A percentile compares a stretch with the other conserved stretches of the same genome.
These are phyloP conservation scores for Microcebus murinus DNA, from an alignment of 2,113 vertebrate genomes.

Conservation along the genomic window DNA sequence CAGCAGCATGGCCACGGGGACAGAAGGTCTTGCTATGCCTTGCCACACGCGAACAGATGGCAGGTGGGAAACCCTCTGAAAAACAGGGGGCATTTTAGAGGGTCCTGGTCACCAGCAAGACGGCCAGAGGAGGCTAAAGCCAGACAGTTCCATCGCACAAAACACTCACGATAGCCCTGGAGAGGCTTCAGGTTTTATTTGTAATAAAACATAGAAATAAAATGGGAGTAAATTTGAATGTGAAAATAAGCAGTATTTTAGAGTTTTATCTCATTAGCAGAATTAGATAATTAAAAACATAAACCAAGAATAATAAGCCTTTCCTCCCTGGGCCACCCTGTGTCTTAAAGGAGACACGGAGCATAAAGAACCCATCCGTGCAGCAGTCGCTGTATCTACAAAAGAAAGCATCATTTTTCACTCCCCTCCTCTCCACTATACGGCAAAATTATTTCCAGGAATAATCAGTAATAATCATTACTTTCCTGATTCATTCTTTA, in stretches of 20 bases:
- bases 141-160: not conserved
- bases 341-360: not conserved
- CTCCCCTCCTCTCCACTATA: not conserved
- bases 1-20: not conserved
- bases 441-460: not conserved
- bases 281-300: slow-evolving; percentile 34
- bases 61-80: not conserved
- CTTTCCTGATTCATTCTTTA: not conserved
- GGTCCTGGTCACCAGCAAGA: not conserved
- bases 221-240: not conserved
- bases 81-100: not conserved
- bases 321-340: not conserved
- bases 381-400: not conserved
- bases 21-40: not conserved
- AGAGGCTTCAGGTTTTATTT: not conserved
- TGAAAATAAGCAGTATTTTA: not conserved
- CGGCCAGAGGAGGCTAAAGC: not conserved
- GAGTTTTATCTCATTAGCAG: not conserved
- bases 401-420: not conserved
- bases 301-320: not conserved
- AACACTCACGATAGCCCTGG: not conserved
- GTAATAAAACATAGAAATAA: slow-evolving; percentile 29
- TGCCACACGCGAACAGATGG: not conserved
- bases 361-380: not conserved
- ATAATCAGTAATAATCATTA: slow-evolving; percentile 26